Evolutionary conservation across 2,113 vertebrate species (phyloP).

Genomic region (Amblyornis subalaris): DNA sequence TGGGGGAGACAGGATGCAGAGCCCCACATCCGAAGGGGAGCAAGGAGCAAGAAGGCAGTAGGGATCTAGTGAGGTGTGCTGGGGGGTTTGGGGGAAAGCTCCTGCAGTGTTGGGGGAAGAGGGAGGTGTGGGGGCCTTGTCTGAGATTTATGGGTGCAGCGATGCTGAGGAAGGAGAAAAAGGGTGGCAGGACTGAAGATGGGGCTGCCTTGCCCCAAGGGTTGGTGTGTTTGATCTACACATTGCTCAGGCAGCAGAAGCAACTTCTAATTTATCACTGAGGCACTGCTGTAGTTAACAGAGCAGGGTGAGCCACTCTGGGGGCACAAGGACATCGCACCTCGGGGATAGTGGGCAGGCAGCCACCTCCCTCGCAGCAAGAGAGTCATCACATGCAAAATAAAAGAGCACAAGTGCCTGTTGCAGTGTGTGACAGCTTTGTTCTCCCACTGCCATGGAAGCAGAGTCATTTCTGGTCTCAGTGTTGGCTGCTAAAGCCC

Average conservation of each 20-base stretch:
- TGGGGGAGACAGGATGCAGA: background rate
- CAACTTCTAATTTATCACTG: background rate
- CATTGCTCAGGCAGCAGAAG: background rate
- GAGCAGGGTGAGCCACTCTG: background rate
- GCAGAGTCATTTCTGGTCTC: background rate
- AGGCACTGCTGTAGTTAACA: background rate
- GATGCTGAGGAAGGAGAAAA: background rate
- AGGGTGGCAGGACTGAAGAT: background rate
- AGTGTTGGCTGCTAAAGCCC: background rate
- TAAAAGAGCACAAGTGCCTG: background rate
- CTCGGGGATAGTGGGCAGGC: background rate
- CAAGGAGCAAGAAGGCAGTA: background rate
- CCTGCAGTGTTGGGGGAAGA: background rate
- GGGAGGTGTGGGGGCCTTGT: accelerated
- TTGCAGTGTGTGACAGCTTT: background rate
- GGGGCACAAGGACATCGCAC: background rate
- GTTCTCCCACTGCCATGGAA: background rate
- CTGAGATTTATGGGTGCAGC: background rate
- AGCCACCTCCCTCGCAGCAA: background rate
- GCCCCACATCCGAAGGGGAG: background rate
- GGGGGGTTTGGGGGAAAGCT: background rate
- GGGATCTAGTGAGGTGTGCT: background rate
- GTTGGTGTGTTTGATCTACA: background rate
- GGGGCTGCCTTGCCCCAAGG: background rate
- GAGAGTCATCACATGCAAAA: background rate